Conservation (phyloP, 2,113 vertebrate genomes). For the Thalassoma bifasciatum region DNA sequence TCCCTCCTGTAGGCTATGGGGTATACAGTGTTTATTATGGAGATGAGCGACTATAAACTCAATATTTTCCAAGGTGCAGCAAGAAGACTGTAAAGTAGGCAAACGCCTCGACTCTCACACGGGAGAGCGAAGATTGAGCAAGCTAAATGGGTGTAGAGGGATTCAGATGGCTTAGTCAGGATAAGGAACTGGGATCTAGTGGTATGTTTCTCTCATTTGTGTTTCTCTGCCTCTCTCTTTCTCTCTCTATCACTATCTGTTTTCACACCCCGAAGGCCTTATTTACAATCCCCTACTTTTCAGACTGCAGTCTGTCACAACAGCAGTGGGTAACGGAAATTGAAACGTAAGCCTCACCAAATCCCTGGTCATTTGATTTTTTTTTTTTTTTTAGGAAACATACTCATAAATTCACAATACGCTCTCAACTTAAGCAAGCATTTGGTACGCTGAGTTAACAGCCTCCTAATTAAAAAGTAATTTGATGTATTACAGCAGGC, state of each 20-base stretch:
- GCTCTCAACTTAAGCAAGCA: slow-evolving; percentile 21
- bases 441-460: slow-evolving; percentile 32
- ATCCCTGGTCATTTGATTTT: slow-evolving; percentile 47
- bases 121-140: slow-evolving; percentile 66
- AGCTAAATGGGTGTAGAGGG: slow-evolving; percentile 82
- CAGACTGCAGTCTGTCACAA: slow-evolving; percentile 48
- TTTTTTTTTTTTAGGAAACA: slow-evolving; percentile 30
- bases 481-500: slow-evolving; percentile 16
- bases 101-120: slow-evolving; percentile 60
- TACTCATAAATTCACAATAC: slow-evolving; percentile 47
- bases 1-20: slow-evolving; percentile 54
- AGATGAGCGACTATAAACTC: slow-evolving; percentile 82
- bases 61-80: slow-evolving; percentile 74
- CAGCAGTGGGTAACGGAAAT: slow-evolving; percentile 43
- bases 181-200: slow-evolving; percentile 77
- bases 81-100: slow-evolving; percentile 77
- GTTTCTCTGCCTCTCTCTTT: slow-evolving; percentile 34
- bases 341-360: slow-evolving; percentile 54
- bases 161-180: slow-evolving; percentile 81
- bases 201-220: slow-evolving; percentile 69
- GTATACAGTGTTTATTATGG: slow-evolving; percentile 81
- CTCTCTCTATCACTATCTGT: slow-evolving; percentile 50
- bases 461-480: slow-evolving; percentile 55
- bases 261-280: slow-evolving; percentile 70
- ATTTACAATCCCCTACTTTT: slow-evolving; percentile 61